Base-by-base conservation (phyloP, 2,113 vertebrate species). In the Toxotes jaculatrix region DNA sequence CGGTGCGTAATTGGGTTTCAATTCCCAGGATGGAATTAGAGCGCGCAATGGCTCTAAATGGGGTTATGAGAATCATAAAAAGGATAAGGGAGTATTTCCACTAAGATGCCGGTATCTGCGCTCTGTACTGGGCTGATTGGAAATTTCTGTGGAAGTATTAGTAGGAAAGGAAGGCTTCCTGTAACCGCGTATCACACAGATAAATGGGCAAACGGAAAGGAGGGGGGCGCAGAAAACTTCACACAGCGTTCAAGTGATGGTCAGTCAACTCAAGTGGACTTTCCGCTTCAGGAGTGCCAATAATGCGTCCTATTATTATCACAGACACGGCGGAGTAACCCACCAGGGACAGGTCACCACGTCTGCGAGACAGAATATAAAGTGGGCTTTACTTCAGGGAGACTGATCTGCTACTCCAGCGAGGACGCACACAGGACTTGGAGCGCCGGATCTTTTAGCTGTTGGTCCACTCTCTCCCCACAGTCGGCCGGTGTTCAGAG, bases 301-400 rank as follows among this genome's bases (percentile, higher is more conserved):
- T 88, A 86, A 83, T 89, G 86, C 72, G 79, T 89, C 91, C 87
- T 88, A 40, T 90, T 91, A 88, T 91, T 90, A 90, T 90, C 74
- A 27, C 60, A 91, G 90, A 87, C 83, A 42, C 77, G 84, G 76
- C 81, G 88, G 90, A 91, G 83, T 93, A 89, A 93, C 84, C 86
- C 95, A 79, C 88, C 87, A 62, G 95, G 95, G 96, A 96, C 95
- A 83, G 83, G 89, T 93, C 92, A 93, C 89, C 90, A 85, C 94
- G 94, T 95, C 94, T 86, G 90, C 80, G 84, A 89, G 89, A 83
- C 80, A 77, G 89, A 76, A 96, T 95, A 96, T 96, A 95, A 93
- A 92, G 95, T 86, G 88, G 87, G 90, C 73, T 83, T 70, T 82
- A 74, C 83, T 69, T 73, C 71, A 34, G 66, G 87, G 82, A 86